A percentile compares a stretch with the other conserved stretches of the same genome.
phyloP scores from a whole-genome alignment of 2,113 vertebrate genomes.

The Serilophus lunatus region DNA sequence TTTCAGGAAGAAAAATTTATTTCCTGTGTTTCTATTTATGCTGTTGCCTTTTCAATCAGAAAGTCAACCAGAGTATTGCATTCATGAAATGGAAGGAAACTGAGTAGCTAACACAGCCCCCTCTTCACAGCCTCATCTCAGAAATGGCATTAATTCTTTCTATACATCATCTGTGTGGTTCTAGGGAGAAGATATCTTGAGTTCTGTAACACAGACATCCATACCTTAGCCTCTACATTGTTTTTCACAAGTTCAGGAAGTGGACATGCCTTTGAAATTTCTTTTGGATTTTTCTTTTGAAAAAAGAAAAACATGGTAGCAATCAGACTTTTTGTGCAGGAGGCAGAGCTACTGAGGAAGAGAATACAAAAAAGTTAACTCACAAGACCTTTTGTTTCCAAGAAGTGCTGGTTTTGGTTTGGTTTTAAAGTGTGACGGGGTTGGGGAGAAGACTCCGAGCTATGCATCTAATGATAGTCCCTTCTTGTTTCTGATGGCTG shows the following conservation, averaged over 20 bases:
- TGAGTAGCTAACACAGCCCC: background rate
- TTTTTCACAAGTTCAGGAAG: background rate
- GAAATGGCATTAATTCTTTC: background rate
- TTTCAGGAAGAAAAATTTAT: background rate
- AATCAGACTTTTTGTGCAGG: background rate
- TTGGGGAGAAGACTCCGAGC: background rate
- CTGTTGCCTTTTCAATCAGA: background rate
- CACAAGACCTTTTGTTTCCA: background rate
- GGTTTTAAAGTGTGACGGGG: background rate
- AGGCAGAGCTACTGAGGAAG: background rate
- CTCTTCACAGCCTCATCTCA: background rate
- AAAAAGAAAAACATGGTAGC: background rate
- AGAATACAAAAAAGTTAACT: background rate
- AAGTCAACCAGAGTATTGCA: background rate
- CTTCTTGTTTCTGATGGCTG: background rate
- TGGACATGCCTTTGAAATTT: background rate
- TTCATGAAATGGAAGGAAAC: background rate
- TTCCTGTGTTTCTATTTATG: background rate
- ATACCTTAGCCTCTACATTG: background rate
- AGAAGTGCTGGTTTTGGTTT: background rate
- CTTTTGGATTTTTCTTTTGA: background rate
- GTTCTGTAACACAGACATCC: background rate
- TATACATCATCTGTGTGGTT: background rate
- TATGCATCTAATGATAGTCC: too few species aligned
- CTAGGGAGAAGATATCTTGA: background rate